Evolutionary conservation across 2,888 invertebrate species (phyloP), one percentile per base, ranked within the genome.

Genomic region (Diaperis boleti): DNA sequence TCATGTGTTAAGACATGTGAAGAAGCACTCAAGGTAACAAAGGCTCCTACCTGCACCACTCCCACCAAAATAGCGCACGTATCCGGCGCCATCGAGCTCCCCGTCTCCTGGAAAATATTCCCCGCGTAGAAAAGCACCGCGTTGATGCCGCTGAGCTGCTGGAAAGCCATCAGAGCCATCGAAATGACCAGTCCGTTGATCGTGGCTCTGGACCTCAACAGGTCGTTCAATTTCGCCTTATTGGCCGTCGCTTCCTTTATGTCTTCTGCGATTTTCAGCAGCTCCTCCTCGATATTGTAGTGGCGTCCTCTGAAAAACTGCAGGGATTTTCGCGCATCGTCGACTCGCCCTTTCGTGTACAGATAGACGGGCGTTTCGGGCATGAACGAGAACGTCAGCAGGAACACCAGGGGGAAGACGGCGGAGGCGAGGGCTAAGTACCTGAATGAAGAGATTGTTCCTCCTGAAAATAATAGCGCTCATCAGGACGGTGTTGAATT

Each of bases 281-380:
- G 74, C 79, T 89, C 89, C 13, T 84, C 81, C 37, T 84, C 86
- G 4, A 83, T 82, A 64, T 85, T 85, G 65, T 86, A 86, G 70
- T 85, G 83, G 2, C 85, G 81, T 11, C 70, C 71, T n/a, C 64
- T 33, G 44, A 52, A 61, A 18, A 29, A 61, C 8, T 15, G 13
- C 7, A 60, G 41, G 8, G 60, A 56, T 31, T 56, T 64, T 11
- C 45, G 39, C n/a, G 60, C 61, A n/a, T 42, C 47, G 31, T 56
- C 18, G 17, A 17, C 13, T 69, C 85, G 84, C 2, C 84, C 85
- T 70, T 85, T 85, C 5, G 84, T 83, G 74, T 85, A 80, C 22
- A 88, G 79, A 75, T 86, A 87, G 2, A 87, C 83, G 0, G 92
- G 91, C 0, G 90, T 89, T 78, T 92, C 92, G 0, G 92, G 92